Evolutionary conservation across 2,113 vertebrate species (phyloP), one percentile per base, ranked within the genome.

Genomic region (Xenopus borealis): DNA sequence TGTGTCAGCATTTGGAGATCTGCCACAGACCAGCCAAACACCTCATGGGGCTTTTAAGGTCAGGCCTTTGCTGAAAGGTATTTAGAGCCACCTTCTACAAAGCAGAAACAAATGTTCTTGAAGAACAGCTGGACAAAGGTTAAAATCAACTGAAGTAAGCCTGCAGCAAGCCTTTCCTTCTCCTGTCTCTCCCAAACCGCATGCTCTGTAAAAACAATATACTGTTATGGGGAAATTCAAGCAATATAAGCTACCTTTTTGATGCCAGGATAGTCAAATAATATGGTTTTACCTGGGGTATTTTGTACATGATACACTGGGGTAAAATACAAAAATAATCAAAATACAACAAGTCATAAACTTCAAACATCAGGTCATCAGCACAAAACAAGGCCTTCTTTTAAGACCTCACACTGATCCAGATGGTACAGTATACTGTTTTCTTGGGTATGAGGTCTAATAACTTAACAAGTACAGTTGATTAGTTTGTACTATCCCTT

Each of bases 61-160:
- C 74, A 77, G 66, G 67, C 52, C 64, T 67, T 58, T 70, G 74
- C 61, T 77, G 74, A 77, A 77, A 77, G 74, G 67, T 77, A 77
- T 77, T 77, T 77, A 63, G 61, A 64, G 74, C 74, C 74, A 77
- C 74, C 74, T 77, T 77, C 74, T 57, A 77, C 46, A 77, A 77
- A 77, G 61, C 74, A 77, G 74, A 77, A 77, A 77, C 74, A 77
- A 77, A 77, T 77, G 74, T 70, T 63, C 74, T 45, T 27, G 50
- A 14, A 23, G 67, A 19, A 62, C 47, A 70, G 74, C 68, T 70
- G 67, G 74, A 70, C 74, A 77, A 64, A 77, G 59, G 74, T 70
- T 77, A 77, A 77, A 63, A 64, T 77, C 52, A 77, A 64, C 66
- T 64, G 30, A 62, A 55, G 27, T 11, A 33, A 57, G 30, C 12